Conservation (phyloP, 2,888 invertebrate genomes). For the Acronicta leporina region DNA sequence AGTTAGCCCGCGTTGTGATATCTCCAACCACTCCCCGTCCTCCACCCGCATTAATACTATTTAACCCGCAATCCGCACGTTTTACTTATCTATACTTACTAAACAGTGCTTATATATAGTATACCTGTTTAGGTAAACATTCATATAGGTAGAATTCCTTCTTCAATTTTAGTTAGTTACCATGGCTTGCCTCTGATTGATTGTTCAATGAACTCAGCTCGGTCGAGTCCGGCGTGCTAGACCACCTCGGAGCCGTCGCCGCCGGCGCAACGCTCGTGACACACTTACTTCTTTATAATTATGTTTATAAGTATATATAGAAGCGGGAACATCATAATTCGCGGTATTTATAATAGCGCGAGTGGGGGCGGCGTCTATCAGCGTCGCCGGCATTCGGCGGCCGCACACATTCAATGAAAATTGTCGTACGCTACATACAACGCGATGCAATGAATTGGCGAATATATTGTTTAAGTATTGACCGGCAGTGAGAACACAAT, state of each 20-base stretch:
- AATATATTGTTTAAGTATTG: no score
- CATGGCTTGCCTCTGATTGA: no score
- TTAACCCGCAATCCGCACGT: constrained; percentile 1
- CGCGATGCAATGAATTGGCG: no score
- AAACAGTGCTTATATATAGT: no score
- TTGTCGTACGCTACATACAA: no score
- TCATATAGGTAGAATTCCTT: no score
- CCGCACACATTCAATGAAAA: no score
- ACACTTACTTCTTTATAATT: constrained; percentile 33
- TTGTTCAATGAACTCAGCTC: no score
- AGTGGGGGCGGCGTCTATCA: constrained; percentile 1
- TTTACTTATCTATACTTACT: neutral
- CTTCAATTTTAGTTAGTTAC: no score
- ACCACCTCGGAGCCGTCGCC: neutral
- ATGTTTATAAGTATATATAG: no score
- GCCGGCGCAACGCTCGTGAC: constrained; percentile 19
- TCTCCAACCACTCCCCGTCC: neutral
- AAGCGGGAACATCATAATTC: constrained; percentile 22
- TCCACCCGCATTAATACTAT: neutral
- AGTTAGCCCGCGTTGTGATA: constrained; percentile 5
- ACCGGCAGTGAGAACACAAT: no score
- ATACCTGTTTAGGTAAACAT: no score
- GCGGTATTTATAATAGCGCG: constrained; percentile 27
- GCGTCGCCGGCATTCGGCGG: neutral
- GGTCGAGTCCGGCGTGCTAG: neutral